Base-by-base conservation (phyloP, 2,113 vertebrate species). In the Sisor rabdophorus region DNA sequence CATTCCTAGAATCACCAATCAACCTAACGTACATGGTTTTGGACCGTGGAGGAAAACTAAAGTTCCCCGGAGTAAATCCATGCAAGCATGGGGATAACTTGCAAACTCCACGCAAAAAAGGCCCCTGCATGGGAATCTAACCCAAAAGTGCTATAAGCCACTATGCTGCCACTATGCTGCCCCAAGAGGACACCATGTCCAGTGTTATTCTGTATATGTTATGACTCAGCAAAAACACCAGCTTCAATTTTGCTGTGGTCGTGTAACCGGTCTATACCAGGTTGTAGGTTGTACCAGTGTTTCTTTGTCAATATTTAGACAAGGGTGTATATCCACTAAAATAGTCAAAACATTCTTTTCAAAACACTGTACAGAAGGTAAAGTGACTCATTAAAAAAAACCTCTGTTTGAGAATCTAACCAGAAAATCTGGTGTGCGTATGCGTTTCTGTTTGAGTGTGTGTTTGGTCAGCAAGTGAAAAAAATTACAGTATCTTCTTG, bases 401-500 rank as follows among this genome's bases (percentile, higher is more conserved):
- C 22, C 19, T 13, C 6, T 20, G 50, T 12, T 26, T 50, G 40
- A 26, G 9, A 24, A 22, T 60, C 3, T 48, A 30, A 52, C 5
- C 16, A 59, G 20, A 64, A 16, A 69, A 58, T 69, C 36, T 44
- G 36, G 48, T 63, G 48, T 10, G 40, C 55, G 32, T 36, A 4
- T 36, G 36, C 16, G 40, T 61, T 11, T 13, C 32, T 48, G 6
- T 52, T 28, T 71, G 17, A 36, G 2, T 32, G 30, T 56, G 76
- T n/a, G 9, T 5, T 13, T 55, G 52, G 8, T 53, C 17, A 52
- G 17, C 30, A 53, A 47, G 13, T n/a, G 4, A 24, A 60, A 11
- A 36, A 79, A 56, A 50, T n/a, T n/a, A 28, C 61, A 44, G 11
- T 67, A 65, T 44, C 59, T 30, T 50, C 17, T 60, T 59, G 32